Evolutionary conservation across 2,797 vertebrate species (phyloP).

Genomic region (Acanthurus lineatus): DNA sequence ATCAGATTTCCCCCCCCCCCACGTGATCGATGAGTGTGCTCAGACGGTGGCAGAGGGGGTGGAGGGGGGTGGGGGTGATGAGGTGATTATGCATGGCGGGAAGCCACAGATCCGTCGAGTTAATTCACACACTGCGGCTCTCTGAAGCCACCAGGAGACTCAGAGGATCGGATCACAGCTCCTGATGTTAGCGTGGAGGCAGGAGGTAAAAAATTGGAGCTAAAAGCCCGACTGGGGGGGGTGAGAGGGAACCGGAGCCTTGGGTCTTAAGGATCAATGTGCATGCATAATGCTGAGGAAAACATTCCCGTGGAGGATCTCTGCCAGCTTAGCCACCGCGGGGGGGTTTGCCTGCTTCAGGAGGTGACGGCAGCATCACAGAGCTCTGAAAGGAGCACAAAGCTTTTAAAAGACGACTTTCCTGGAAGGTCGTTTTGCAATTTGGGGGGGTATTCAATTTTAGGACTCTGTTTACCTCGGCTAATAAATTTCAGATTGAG

Average conservation of each 20-base stretch:
- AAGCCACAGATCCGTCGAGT: constrained; percentile 42
- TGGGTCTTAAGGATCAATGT: constrained; percentile 56
- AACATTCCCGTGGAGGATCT: constrained; percentile 34
- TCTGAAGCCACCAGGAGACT: constrained; percentile 53
- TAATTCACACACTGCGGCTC: constrained; percentile 58
- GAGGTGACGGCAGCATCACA: constrained; percentile 10
- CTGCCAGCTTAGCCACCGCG: constrained; percentile 25
- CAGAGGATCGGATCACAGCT: constrained; percentile 44
- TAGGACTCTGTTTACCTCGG: constrained; percentile 17
- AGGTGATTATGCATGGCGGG: constrained; percentile 66
- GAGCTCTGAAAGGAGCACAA: background rate
- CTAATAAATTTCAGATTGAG: background rate
- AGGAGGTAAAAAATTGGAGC: constrained; percentile 48
- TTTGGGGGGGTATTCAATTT: constrained; percentile 29
- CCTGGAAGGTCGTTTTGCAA: constrained; percentile 26
- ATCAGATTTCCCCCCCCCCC: constrained; percentile 70
- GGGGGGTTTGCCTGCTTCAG: constrained; percentile 23
- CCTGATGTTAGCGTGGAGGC: constrained; percentile 54
- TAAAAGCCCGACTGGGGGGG: constrained; percentile 42
- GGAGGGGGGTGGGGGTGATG: too few relatives aligned
- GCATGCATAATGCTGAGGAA: constrained; percentile 45
- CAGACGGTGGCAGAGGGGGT: constrained; percentile 48
- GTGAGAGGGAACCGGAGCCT: constrained; percentile 3
- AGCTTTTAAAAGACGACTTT: constrained; percentile 24
- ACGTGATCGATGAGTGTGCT: constrained; percentile 66